Evolutionary conservation across 2,888 invertebrate species (phyloP).

Genomic region (Agrochola litura): DNA sequence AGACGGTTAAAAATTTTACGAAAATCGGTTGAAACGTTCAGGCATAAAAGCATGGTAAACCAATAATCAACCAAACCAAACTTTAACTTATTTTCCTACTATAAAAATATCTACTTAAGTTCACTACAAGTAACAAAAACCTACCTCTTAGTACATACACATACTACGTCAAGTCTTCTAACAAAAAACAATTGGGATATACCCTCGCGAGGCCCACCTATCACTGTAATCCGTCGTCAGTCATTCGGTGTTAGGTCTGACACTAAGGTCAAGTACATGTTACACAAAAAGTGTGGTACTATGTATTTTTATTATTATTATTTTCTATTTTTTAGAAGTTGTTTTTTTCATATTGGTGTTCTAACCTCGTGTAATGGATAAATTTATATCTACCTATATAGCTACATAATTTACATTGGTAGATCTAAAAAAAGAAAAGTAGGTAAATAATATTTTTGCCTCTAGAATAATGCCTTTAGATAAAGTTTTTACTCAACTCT

Average conservation of each 20-base stretch:
- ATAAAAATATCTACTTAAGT: too few species aligned
- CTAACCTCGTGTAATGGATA: background rate
- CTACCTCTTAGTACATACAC: too few species aligned
- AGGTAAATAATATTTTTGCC: background rate
- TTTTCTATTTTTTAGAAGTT: background rate
- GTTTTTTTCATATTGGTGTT: background rate
- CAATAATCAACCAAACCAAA: background rate
- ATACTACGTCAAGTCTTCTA: background rate
- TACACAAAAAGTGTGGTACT: background rate
- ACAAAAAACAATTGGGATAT: background rate
- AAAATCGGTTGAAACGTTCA: background rate
- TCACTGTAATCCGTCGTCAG: conserved; percentile 22
- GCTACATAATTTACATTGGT: background rate
- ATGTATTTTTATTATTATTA: background rate
- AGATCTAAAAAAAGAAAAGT: background rate
- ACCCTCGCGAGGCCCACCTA: background rate
- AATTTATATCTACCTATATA: background rate
- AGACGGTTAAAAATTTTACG: too few species aligned
- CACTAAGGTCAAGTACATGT: background rate
- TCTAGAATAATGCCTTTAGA: background rate
- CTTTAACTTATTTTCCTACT: too few species aligned
- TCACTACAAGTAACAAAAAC: background rate
- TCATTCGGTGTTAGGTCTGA: conserved; percentile 11
- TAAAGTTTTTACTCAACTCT: background rate
- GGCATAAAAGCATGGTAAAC: background rate